Conservation (phyloP, 2,888 invertebrate species). For the Criorhina ranunculi region DNA sequence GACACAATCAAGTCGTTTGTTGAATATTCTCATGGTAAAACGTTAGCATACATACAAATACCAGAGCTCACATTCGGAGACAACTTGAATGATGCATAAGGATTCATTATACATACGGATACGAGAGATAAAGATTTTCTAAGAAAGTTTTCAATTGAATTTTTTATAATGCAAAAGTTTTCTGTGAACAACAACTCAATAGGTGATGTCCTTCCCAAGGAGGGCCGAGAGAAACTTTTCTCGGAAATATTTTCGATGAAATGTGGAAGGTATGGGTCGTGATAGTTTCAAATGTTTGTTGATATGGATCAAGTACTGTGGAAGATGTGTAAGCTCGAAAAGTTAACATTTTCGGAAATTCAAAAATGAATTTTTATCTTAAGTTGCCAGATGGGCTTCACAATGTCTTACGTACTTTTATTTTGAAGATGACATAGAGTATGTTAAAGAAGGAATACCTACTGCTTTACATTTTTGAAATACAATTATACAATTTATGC, state of each 20-base stretch:
- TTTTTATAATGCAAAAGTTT: constrained; percentile 51
- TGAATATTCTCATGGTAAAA: constrained; percentile 24
- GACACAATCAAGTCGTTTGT: constrained; percentile 57
- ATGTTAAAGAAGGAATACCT: no score
- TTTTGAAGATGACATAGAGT: no score
- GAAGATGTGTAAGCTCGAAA: not conserved
- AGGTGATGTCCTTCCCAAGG: constrained; percentile 1
- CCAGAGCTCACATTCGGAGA: constrained; percentile 18
- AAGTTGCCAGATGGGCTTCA: no score
- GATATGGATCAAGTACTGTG: not conserved
- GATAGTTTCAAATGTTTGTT: not conserved
- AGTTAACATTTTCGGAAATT: not conserved
- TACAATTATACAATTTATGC: no score
- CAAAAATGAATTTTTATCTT: not conserved
- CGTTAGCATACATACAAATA: not conserved
- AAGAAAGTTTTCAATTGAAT: constrained; percentile 56
- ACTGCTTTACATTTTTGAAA: no score
- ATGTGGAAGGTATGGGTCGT: not conserved
- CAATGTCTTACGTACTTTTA: no score
- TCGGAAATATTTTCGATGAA: not conserved
- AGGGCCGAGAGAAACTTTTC: not conserved
- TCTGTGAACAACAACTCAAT: constrained; percentile 30
- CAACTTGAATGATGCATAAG: constrained; percentile 38
- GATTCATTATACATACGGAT: not conserved
- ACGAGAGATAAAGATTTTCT: constrained; percentile 24